A percentile compares a stretch with the other conserved stretches of the same genome.
These are phyloP conservation scores for Oryzias javanicus DNA, from an alignment of 2,113 vertebrate species.

Conservation along the genomic window DNA sequence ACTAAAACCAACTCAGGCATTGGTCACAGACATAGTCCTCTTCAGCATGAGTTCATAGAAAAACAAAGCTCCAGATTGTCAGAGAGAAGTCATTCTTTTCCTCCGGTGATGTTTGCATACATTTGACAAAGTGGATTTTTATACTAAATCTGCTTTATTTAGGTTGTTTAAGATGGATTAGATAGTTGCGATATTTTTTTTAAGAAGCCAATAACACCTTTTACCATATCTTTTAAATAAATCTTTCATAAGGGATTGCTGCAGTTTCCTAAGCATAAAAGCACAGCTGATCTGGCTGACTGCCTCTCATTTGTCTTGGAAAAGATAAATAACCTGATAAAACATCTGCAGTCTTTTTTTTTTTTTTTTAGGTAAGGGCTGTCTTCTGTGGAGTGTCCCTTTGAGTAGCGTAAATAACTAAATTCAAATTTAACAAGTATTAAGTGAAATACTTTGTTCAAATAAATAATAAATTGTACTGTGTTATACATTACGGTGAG, in stretches of 20 bases:
- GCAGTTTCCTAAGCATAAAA: slow-evolving; percentile 17
- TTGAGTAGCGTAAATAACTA: not conserved
- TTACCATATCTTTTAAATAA: not conserved
- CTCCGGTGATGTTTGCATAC: no score
- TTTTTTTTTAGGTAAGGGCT: not conserved
- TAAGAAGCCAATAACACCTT: not conserved
- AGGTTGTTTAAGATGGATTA: no score
- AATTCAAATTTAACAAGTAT: no score
- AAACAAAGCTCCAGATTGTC: not conserved
- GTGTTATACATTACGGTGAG: no score
- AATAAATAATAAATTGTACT: no score
- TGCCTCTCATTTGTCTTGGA: not conserved
- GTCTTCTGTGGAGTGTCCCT: not conserved
- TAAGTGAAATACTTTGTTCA: no score
- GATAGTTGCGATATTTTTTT: no score
- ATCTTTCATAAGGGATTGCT: not conserved
- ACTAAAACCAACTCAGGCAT: slow-evolving; percentile 19
- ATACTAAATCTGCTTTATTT: no score
- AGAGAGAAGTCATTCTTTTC: not conserved
- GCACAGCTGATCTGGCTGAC: not conserved
- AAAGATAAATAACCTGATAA: not conserved
- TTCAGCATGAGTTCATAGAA: not conserved
- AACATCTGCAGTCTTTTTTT: not conserved
- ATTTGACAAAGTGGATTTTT: no score
- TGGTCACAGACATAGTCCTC: slow-evolving; percentile 20